These are phyloP conservation scores for Hydrolagus affinis DNA, from an alignment of 2,113 vertebrate species.

Conservation along the genomic window DNA sequence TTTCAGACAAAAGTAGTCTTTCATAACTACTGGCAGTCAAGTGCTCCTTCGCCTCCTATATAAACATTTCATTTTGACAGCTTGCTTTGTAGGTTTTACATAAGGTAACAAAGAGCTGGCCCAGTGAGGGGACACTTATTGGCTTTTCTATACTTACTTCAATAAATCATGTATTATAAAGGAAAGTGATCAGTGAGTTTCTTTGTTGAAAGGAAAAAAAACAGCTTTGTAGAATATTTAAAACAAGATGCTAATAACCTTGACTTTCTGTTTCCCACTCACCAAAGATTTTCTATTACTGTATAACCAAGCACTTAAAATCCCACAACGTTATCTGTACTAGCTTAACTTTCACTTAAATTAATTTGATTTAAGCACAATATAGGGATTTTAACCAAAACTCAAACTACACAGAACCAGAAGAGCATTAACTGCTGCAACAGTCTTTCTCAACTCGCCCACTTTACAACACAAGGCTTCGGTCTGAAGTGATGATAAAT, in stretches of 20 bases:
- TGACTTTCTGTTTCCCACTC: neutral
- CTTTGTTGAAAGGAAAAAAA: neutral
- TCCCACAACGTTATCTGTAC: neutral
- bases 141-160: conserved; percentile 16
- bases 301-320: neutral
- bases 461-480: neutral
- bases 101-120: conserved; percentile 21
- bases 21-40: neutral
- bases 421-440: neutral
- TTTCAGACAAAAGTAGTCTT: conserved; percentile 8
- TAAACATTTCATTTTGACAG: conserved; percentile 23
- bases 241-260: neutral
- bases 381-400: conserved; percentile 19
- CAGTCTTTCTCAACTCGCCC: neutral
- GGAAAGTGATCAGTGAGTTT: neutral
- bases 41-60: neutral
- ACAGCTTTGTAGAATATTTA: neutral
- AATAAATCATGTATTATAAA: conserved; percentile 19
- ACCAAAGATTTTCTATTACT: neutral
- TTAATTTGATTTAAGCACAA: neutral
- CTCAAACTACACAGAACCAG: neutral
- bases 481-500: conserved; percentile 8
- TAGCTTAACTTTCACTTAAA: neutral
- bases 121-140: conserved; percentile 6
- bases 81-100: conserved; percentile 22